Conservation (phyloP, 2,888 invertebrate species). For the Apamea crenata region DNA sequence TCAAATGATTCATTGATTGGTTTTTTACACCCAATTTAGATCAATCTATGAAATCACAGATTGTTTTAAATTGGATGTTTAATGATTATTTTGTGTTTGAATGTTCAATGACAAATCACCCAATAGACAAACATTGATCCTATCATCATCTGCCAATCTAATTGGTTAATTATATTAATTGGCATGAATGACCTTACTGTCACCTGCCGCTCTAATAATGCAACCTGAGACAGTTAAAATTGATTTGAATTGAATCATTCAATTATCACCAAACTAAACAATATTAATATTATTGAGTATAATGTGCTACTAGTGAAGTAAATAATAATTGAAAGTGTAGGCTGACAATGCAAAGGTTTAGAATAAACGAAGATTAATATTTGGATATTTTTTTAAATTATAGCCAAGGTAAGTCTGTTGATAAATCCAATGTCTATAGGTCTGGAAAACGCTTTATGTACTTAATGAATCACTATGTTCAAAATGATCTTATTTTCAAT, state of each 20-base stretch:
- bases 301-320: neutral
- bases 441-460: neutral
- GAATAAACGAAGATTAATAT: neutral
- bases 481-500: conserved; percentile 1
- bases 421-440: neutral
- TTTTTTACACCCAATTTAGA: neutral
- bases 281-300: neutral
- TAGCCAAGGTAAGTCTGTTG: neutral
- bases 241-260: neutral
- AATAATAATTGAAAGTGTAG: neutral
- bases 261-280: neutral
- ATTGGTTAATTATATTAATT: neutral
- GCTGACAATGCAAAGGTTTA: neutral
- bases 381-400: neutral
- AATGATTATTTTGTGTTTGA: neutral
- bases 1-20: neutral
- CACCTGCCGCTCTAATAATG: neutral
- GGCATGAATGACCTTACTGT: neutral
- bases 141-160: neutral
- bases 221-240: neutral
- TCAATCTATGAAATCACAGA: neutral
- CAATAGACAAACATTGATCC: neutral
- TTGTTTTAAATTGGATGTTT: conserved; percentile 8
- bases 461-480: neutral
- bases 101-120: neutral